phyloP scores from a whole-genome alignment of 2,113 vertebrate species.

The Leptosomus discolor region DNA sequence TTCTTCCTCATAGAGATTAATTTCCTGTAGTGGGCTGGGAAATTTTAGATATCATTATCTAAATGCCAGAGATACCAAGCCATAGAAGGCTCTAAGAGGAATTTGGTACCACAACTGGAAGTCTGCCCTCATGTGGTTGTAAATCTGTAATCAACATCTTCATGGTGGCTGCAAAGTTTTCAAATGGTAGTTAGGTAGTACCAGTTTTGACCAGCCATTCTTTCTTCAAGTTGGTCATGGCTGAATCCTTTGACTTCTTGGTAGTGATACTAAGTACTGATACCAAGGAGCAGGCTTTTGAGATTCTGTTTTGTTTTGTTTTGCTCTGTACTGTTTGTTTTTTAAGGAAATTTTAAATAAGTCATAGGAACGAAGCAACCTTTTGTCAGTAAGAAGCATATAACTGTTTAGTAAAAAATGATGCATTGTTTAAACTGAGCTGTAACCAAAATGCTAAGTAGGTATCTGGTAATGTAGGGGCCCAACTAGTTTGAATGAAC shows the following conservation, averaged over 20 bases:
- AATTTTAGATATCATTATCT: not conserved
- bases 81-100: not conserved
- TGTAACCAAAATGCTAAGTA: not conserved
- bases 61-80: not conserved
- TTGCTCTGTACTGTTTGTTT: not conserved
- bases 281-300: rapidly evolving
- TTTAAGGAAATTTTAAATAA: not conserved
- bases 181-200: not conserved
- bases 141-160: not conserved
- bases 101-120: not conserved
- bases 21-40: not conserved
- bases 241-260: not conserved
- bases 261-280: not conserved
- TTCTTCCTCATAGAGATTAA: not conserved
- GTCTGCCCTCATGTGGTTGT: not conserved
- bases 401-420: not conserved
- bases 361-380: not conserved
- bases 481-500: not conserved
- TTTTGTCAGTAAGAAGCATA: not conserved
- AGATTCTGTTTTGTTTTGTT: not conserved
- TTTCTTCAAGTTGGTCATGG: not conserved
- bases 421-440: not conserved
- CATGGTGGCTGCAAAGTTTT: not conserved
- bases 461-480: not conserved
- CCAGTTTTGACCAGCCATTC: not conserved